Base-by-base conservation (phyloP, 2,888 invertebrate genomes). In the Sesia apiformis region DNA sequence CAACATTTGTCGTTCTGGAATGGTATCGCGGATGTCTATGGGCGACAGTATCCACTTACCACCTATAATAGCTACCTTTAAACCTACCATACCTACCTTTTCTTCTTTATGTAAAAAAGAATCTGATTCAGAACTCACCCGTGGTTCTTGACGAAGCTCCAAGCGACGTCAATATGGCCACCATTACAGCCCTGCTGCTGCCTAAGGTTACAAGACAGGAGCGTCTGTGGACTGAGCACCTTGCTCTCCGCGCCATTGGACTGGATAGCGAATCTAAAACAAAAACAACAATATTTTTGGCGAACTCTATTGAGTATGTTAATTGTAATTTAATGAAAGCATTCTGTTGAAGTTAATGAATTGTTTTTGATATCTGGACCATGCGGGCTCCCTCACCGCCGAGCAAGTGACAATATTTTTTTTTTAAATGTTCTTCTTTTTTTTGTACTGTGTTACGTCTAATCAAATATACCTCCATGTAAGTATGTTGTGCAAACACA, bases 131-230 rank as follows among this genome's bases (percentile, higher is more conserved):
- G 7, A 3, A 5, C 72, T 73, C 84, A 95, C 94, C 95, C 95
- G 65, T 92, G 92, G 78, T 92, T 93, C 59, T 94, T 91, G 57
- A 97, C 91, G 81, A 93, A 98, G 80, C 94, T 93, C 98, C 98
- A 98, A 0, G 98, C 98, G 55, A 94, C 91, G 73, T 98, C 98
- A 61, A 98, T 90, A 74, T 96, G 93, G 0, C 98, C 98, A 0
- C 98, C 98, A 42, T 91, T 86, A 76, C 98, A 98, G 39, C 95
- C 96, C 59, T 90, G 91, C 67, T 96, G 96, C 49, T 93, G 92
- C 57, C 93, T 91, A 53, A 91, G 91, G 74, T 96, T 95, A 74
- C 98, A 98, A 0, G 96, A 96, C 3, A 98, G 79, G 39, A 98
- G 89, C 59, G 96, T 94, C 76, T 98, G 98, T 0, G 96, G 91